Conservation (phyloP, 2,797 vertebrate species). For the Potorous gilbertii region DNA sequence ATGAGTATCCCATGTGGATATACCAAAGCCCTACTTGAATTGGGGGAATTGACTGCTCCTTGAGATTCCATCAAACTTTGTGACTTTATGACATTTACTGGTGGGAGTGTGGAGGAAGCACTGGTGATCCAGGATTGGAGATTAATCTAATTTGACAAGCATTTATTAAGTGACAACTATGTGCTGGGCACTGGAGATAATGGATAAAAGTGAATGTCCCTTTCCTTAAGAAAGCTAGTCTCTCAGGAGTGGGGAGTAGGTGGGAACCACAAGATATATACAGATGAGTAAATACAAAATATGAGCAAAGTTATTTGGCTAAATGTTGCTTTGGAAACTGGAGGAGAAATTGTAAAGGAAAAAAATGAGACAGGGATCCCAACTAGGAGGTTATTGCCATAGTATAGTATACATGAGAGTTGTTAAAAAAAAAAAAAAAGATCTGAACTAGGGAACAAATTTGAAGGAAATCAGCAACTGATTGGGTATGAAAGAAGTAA, state of each 20-base stretch:
- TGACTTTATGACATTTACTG: slow-evolving; percentile 29
- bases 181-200: background rate
- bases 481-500: slow-evolving; percentile 15
- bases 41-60: background rate
- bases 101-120: background rate
- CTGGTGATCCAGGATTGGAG: background rate
- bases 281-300: background rate
- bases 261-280: background rate
- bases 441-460: background rate
- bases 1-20: background rate
- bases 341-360: background rate
- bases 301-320: background rate
- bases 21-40: slow-evolving; percentile 2
- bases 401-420: background rate
- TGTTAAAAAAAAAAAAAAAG: background rate
- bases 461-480: background rate
- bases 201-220: background rate
- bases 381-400: background rate
- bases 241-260: background rate
- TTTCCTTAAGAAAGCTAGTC: background rate
- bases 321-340: background rate
- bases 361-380: background rate
- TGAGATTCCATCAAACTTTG: slow-evolving; percentile 14
- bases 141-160: background rate
- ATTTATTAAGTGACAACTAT: background rate